Base-by-base conservation (phyloP, 1,140 invertebrate species). In the Thrips palmi region DNA sequence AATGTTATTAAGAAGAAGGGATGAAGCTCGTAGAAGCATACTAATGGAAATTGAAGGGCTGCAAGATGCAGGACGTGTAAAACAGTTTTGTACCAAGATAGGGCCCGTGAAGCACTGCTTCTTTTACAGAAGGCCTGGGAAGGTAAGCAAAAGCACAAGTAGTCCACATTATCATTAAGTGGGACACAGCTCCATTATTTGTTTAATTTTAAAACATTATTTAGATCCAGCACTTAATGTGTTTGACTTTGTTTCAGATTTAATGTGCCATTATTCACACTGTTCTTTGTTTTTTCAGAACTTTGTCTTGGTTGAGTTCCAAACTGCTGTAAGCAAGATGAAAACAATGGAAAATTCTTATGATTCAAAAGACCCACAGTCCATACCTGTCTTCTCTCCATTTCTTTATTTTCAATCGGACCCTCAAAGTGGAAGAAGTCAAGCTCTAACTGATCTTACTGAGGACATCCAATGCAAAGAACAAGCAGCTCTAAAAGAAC, bases 11-110 rank as follows among this genome's bases (percentile, higher is more conserved):
- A 7, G 39, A 12, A 42, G 69, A 45, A 60, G 61, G 52, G 44
- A 51, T 14, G 60, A 78, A 57, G 73, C 75, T 5, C 53, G 55
- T 28, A 52, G 64, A 38, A 74, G 70, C 52, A 42, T 56, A 30
- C 27, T 58, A 14, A 45, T 58, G 7, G 52, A 57, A 39, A 50
- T 57, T 1, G 40, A 49, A 11, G 14, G 48, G 45, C 38, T 18
- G 22, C 15, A 46, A 54, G 23, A 37, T 58, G 11, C 38, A 46
- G 34, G 30, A 41, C 2, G n/a, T n/a, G n/a, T n/a, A n/a, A n/a
- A n/a, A n/a, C n/a, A n/a, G n/a, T 50, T 50, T 43, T 53, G 49
- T 23, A 33, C 40, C 10, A 41, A 51, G 17, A 50, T 45, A 40
- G 54, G 53, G 17, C 28, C 30, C n/a, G 41, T 58, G 4, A 45